phyloP scores from a whole-genome alignment of 2,888 invertebrate genomes.

The Drosophila melanosoma region DNA sequence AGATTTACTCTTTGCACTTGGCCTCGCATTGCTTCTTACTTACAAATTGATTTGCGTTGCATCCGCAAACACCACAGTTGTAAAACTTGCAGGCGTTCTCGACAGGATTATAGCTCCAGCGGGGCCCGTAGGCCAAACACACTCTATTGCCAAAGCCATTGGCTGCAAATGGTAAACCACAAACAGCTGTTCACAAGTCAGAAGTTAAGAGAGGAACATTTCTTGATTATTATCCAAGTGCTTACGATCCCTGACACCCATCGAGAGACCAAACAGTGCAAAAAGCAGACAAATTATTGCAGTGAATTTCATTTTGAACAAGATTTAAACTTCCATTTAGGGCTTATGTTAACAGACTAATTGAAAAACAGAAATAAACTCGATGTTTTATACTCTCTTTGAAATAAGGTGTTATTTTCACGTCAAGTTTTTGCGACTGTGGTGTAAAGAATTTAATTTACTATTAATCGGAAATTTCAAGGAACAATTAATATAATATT shows the following conservation, averaged over 20 bases:
- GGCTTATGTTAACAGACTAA: slow-evolving; percentile 44
- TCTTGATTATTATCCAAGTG: background rate
- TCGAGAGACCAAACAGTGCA: slow-evolving; percentile 51
- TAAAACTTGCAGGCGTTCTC: too few relatives aligned
- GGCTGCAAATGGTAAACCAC: slow-evolving; percentile 24
- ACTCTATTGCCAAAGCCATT: slow-evolving; percentile 63
- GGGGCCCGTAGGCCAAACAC: slow-evolving; percentile 43
- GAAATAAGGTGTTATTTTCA: background rate
- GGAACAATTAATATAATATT: background rate
- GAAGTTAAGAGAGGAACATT: background rate
- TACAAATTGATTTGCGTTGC: too few relatives aligned
- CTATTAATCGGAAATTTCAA: background rate
- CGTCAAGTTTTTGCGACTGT: slow-evolving; percentile 5
- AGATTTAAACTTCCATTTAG: background rate
- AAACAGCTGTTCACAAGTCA: slow-evolving; percentile 28
- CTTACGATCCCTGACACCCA: slow-evolving; percentile 67
- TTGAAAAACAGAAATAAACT: background rate
- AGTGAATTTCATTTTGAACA: slow-evolving; percentile 51
- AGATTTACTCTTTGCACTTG: too few relatives aligned
- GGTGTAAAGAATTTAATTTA: background rate
- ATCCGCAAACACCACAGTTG: too few relatives aligned
- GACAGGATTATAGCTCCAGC: background rate
- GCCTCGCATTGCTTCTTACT: too few relatives aligned
- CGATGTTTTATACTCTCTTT: slow-evolving; percentile 52
- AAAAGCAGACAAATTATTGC: slow-evolving; percentile 48